A percentile compares a stretch with the other conserved stretches of the same genome.
These are phyloP conservation scores for Gallinago paraguaiae DNA, from an alignment of 2,113 vertebrate genomes.

Conservation along the genomic window DNA sequence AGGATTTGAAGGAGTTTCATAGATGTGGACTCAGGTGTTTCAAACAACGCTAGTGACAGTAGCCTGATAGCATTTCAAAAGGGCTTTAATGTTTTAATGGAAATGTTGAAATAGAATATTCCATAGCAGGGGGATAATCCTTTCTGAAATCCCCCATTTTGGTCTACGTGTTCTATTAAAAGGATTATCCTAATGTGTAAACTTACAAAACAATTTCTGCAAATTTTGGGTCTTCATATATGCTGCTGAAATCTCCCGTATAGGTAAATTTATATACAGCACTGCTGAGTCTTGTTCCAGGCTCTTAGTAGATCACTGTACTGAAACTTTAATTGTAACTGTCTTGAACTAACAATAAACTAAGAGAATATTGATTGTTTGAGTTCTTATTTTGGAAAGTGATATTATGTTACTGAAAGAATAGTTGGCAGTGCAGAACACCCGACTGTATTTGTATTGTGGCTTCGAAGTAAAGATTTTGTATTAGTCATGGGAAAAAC, in stretches of 20 bases:
- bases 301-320: neutral
- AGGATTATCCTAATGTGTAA: neutral
- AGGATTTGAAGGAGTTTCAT: neutral
- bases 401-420: neutral
- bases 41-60: neutral
- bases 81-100: neutral
- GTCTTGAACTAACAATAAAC: neutral
- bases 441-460: neutral
- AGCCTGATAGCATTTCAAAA: neutral
- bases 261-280: neutral
- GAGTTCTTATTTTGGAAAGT: slow-evolving; percentile 4
- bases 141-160: neutral
- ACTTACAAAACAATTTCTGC: neutral
- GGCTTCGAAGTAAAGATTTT: neutral
- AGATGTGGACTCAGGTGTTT: neutral
- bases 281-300: neutral
- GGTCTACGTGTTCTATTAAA: neutral
- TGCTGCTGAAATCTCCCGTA: neutral
- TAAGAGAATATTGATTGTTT: neutral
- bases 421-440: neutral
- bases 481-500: neutral
- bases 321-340: neutral
- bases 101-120: neutral
- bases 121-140: neutral
- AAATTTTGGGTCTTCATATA: neutral